These are phyloP conservation scores for Meiosimyza decipiens DNA, from an alignment of 2,888 invertebrate species.

Conservation along the genomic window DNA sequence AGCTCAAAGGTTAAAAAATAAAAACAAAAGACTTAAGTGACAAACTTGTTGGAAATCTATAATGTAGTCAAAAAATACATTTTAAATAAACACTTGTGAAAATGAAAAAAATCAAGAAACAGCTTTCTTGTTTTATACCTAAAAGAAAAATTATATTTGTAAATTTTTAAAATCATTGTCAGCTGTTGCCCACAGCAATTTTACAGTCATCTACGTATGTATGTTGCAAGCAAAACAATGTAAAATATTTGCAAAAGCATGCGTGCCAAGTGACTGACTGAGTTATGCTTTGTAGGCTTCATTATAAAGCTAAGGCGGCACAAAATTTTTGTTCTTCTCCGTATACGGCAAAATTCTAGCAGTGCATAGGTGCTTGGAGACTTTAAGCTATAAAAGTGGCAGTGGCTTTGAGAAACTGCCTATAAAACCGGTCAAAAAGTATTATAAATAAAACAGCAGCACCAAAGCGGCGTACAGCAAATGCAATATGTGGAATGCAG, in stretches of 20 bases:
- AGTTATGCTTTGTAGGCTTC: constrained; percentile 17
- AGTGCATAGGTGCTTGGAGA: too few species aligned
- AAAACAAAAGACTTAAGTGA: constrained; percentile 21
- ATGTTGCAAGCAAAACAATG: too few species aligned
- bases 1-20: too few species aligned
- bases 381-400: too few species aligned
- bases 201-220: too few species aligned
- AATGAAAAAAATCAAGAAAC: background rate
- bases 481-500: background rate
- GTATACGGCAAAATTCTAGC: background rate
- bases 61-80: too few species aligned
- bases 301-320: background rate
- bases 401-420: constrained; percentile 3
- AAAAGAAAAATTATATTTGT: background rate
- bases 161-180: too few species aligned
- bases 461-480: constrained; percentile 2
- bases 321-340: background rate
- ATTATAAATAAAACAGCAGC: constrained; percentile 23
- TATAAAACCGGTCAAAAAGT: constrained; percentile 12
- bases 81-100: too few species aligned
- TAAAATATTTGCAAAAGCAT: background rate
- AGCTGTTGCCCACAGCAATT: too few species aligned
- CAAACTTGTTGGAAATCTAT: background rate
- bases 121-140: background rate
- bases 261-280: constrained; percentile 10